These are phyloP conservation scores for Sarcophaga bullata DNA, from an alignment of 1,140 invertebrate genomes.

Conservation along the genomic window DNA sequence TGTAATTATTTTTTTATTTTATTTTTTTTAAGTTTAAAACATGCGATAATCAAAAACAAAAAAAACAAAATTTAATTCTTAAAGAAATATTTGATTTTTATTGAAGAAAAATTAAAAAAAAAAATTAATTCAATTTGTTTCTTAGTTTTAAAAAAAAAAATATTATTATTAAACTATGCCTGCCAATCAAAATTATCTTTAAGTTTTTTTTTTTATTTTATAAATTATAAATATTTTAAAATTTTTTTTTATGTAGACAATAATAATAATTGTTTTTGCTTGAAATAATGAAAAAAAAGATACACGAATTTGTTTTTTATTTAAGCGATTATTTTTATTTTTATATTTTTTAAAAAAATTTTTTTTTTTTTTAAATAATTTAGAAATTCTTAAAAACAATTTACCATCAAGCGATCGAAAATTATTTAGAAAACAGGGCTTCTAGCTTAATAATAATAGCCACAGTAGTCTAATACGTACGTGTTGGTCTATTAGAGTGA, in stretches of 20 bases:
- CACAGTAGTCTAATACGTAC: too few species aligned
- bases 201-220: slow-evolving; percentile 42
- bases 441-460: too few species aligned
- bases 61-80: slow-evolving; percentile 20
- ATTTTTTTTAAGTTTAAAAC: slow-evolving; percentile 28
- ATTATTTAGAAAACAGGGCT: too few species aligned
- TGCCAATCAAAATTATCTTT: slow-evolving; percentile 47
- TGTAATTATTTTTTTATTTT: slow-evolving; percentile 6
- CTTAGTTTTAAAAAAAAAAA: slow-evolving; percentile 10
- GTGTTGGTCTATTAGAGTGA: too few species aligned
- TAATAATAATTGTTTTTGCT: slow-evolving; percentile 37
- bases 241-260: slow-evolving; percentile 8
- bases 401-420: too few species aligned
- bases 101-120: slow-evolving; percentile 33
- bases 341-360: too few species aligned
- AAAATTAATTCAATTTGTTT: slow-evolving; percentile 47
- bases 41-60: slow-evolving; percentile 25
- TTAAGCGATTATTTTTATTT: too few species aligned
- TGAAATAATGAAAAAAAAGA: neutral
- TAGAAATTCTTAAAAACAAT: too few species aligned
- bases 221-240: slow-evolving; percentile 27
- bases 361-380: too few species aligned
- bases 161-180: slow-evolving; percentile 18
- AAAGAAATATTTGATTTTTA: slow-evolving; percentile 26
- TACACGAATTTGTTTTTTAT: too few species aligned